A percentile compares a stretch with the other conserved stretches of the same genome.
phyloP scores from a whole-genome alignment of 2,113 vertebrate genomes.

The Dromaius novaehollandiae region DNA sequence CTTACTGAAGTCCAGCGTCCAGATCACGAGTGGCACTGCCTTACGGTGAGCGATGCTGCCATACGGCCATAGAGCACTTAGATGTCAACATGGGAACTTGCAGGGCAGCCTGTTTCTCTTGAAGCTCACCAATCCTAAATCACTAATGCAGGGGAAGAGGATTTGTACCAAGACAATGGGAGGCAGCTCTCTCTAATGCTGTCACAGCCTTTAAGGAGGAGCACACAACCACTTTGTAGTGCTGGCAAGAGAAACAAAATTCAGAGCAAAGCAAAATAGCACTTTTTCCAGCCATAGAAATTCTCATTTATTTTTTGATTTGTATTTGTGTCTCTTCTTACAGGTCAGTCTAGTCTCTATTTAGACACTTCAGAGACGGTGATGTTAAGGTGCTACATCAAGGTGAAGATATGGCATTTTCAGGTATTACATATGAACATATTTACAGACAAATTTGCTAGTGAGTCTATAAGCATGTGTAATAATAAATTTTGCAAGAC shows the following conservation, averaged over 20 bases:
- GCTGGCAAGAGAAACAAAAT: neutral
- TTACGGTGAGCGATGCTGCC: neutral
- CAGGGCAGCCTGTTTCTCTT: neutral
- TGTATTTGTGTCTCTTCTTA: neutral
- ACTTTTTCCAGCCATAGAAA: neutral
- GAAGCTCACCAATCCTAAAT: neutral
- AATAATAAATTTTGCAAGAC: neutral
- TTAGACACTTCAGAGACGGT: neutral
- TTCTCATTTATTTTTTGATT: neutral
- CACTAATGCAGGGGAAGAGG: neutral
- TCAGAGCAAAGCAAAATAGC: neutral
- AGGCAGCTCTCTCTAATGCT: neutral
- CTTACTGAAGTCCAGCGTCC: neutral
- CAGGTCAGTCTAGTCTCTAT: neutral
- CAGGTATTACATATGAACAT: neutral
- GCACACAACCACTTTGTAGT: neutral
- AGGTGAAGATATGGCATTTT: neutral
- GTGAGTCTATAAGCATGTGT: neutral
- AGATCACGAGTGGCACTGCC: fast-evolving
- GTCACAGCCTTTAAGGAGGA: neutral
- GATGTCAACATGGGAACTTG: neutral
- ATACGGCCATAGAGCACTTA: neutral
- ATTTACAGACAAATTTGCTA: neutral
- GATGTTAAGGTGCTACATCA: neutral
- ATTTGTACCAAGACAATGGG: neutral